Conservation (phyloP, 2,797 vertebrate species). For the Myotis daubentonii region DNA sequence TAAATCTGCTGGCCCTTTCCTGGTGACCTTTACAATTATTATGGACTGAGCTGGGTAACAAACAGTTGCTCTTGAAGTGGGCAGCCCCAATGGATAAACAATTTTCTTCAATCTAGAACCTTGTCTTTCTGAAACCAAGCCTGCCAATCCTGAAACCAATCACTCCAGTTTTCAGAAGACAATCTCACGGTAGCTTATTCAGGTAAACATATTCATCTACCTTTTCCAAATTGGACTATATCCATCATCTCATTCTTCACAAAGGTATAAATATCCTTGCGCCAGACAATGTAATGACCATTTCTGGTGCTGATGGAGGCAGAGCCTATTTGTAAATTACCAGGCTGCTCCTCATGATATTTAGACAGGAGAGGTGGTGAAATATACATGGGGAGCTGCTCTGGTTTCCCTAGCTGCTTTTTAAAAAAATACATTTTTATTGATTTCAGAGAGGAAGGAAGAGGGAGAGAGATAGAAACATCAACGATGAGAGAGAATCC, state of each 20-base stretch:
- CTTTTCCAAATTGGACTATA: not conserved
- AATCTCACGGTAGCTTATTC: slow-evolving; percentile 93
- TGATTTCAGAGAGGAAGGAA: too few relatives aligned
- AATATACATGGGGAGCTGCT: slow-evolving; percentile 91
- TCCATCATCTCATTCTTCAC: not conserved
- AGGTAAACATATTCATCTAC: slow-evolving; percentile 91
- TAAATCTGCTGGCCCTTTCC: slow-evolving; percentile 88
- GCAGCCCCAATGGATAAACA: slow-evolving; percentile 88
- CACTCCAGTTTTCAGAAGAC: slow-evolving; percentile 90
- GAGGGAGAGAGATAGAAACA: too few relatives aligned
- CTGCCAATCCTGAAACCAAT: slow-evolving; percentile 92
- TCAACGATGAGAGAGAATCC: too few relatives aligned
- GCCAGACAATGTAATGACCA: not conserved
- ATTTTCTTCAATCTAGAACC: slow-evolving; percentile 91
- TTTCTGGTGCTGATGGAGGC: slow-evolving; percentile 56
- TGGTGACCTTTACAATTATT: slow-evolving; percentile 90
- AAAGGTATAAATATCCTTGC: not conserved
- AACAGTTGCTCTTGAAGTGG: slow-evolving; percentile 87
- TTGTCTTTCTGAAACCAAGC: slow-evolving; percentile 91
- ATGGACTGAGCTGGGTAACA: slow-evolving; percentile 93
- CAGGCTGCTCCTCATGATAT: slow-evolving; percentile 88
- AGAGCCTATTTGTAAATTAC: slow-evolving; percentile 87
- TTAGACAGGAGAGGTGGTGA: slow-evolving; percentile 80
- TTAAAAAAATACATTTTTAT: too few relatives aligned
- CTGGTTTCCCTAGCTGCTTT: slow-evolving; percentile 78